These are phyloP conservation scores for Geodia barretti DNA, from an alignment of 37 sponge, comb jelly and placozoan genomes.

Conservation along the genomic window DNA sequence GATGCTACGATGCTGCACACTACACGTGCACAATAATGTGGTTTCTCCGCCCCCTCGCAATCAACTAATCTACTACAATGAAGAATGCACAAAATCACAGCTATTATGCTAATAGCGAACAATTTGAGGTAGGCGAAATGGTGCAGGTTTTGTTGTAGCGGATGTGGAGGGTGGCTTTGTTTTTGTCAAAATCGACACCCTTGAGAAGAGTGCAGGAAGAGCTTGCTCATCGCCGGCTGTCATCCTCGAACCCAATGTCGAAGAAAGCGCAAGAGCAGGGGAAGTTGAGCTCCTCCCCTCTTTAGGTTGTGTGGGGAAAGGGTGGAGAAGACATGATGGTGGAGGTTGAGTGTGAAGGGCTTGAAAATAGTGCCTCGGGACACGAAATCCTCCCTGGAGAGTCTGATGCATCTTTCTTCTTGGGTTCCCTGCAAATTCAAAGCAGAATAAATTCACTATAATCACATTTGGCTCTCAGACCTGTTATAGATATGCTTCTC, in stretches of 20 bases:
- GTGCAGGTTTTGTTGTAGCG: background rate
- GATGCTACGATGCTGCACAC: too few species aligned
- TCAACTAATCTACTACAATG: too few species aligned
- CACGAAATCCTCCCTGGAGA: slow-evolving; percentile 37
- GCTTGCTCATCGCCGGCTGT: too few species aligned
- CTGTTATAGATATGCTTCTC: slow-evolving; percentile 55
- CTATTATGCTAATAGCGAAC: background rate
- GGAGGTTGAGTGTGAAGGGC: background rate
- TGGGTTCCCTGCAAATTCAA: slow-evolving; percentile 15
- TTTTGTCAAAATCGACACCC: background rate
- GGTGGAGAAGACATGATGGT: background rate
- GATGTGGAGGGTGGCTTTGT: background rate
- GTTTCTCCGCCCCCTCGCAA: too few species aligned
- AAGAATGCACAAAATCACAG: background rate
- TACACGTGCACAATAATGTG: too few species aligned
- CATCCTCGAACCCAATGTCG: too few species aligned
- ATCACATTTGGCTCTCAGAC: slow-evolving; percentile 1
- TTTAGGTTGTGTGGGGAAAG: background rate
- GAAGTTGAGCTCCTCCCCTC: too few species aligned
- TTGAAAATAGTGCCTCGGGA: background rate
- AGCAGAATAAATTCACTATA: background rate
- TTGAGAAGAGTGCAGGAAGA: background rate
- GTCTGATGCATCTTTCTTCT: slow-evolving; percentile 41
- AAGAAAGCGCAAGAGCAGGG: too few species aligned
- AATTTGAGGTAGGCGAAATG: background rate